Base-by-base conservation (phyloP, 2,113 vertebrate genomes). In the Callipepla squamata region DNA sequence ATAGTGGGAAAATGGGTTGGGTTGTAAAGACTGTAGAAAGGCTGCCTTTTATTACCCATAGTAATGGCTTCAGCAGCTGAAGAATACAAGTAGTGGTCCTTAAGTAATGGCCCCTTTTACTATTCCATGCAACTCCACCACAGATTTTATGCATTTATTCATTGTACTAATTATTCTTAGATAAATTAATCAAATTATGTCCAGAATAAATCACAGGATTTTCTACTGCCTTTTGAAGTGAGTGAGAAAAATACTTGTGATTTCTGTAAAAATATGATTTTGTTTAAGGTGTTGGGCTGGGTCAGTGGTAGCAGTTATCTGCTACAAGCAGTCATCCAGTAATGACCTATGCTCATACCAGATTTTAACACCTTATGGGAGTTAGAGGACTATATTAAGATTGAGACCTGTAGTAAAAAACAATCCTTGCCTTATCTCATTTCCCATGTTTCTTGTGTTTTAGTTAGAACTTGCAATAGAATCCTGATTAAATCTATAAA, bases 401-500 rank as follows among this genome's bases (percentile, higher is more conserved):
- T 86, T 53, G 22, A 85, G 48, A 76, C 7, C 7, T 17, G 25
- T 20, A 30, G n/a, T 57, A 42, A 51, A 87, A 62, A 32, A 7
- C 11, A 51, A 18, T 72, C 0, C 0, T 0, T 38, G 44, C 12
- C 16, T 89, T 28, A 17, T 59, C 16, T 76, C 65, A 48, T 77
- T 18, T 4, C 7, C 13, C 3, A 0, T 63, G 10, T 86, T 88
- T 10, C 7, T 13, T 57, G 32, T 68, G 13, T 67, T 70, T n/a
- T 21, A 69, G 4, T 63, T 85, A 55, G 25, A 78, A 69, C 8
- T 84, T 47, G 8, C 9, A 63, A n/a, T 50, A 66, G 19, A 25
- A 12, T 69, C 28, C 32, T 2, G 12, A 62, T 80, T 80, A 72
- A 86, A 62, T 75, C 22, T 72, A 7, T 26, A 58, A 11, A 48